Base-by-base conservation (phyloP, 2,888 invertebrate genomes). In the Trichopria drosophilae region DNA sequence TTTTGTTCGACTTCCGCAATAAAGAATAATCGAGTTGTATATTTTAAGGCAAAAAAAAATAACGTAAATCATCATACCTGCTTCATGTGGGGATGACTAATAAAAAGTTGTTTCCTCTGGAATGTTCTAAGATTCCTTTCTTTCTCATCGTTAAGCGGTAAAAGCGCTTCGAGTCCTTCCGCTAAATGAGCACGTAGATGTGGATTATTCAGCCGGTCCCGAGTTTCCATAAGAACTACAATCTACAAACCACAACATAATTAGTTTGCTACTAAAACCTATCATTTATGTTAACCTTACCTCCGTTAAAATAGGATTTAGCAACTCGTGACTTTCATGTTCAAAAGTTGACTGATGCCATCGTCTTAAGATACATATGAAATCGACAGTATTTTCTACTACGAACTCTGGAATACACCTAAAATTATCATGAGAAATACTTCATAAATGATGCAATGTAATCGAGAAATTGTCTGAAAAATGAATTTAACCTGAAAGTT, bases 381-480 rank as follows among this genome's bases (percentile, higher is more conserved):
- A 86, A 44, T 88, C 87, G 22, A 90, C 85, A 41, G 93, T 81
- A 75, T 95, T 96, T 75, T 94, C 94, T 37, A 93, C 78, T 24
- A 96, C 79, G 71, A 90, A 89, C 76, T 97, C 96, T 32, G 96
- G 96, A 68, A 96, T 82, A 71, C 88, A 91, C 68, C 88, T 87
- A 72, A 44, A 73, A 70, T 5, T 23, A 34, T 9, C 13, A 46
- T 16, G 9, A 20, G 31, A 2, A 22, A 29, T 15, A 12, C 16
- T 34, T 13, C 9, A 32, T 7, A 32, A 12, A 12, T 2, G 2
- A 32, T 13, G 9, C 13, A 32, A 13, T 13, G 7, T 13, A 13
- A 12, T 32, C n/a, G 7, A 2, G 7, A 32, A 3, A 32, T 2
- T n/a, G 7, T 7, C 32, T n/a, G 13, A n/a, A 16, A 26, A 35